phyloP scores from a whole-genome alignment of 2,888 invertebrate genomes.

The Apotomis turbidana region DNA sequence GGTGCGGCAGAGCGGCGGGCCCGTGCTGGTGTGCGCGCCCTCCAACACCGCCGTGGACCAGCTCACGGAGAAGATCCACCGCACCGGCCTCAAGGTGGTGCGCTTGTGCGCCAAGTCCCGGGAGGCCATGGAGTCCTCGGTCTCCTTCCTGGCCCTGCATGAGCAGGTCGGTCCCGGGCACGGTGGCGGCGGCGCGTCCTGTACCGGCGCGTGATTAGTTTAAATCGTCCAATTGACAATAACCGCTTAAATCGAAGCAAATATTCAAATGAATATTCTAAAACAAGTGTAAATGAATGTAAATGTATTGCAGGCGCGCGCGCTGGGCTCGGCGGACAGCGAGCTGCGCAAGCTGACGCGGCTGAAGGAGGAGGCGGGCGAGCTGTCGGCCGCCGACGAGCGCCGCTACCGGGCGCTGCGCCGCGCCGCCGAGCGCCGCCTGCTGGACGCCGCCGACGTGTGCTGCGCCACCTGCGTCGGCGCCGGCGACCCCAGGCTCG shows the following conservation, averaged over 20 bases:
- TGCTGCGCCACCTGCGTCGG: slow-evolving; percentile 97
- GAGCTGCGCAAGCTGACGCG: slow-evolving; percentile 98
- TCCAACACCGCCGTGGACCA: slow-evolving; percentile 99
- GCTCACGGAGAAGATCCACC: slow-evolving; percentile 98
- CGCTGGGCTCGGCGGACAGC: slow-evolving; percentile 93
- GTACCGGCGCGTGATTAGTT: too few species aligned
- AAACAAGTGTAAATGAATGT: not conserved
- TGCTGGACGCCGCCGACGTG: slow-evolving; percentile 98
- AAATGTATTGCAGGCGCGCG: slow-evolving; percentile 89
- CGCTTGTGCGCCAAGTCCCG: slow-evolving; percentile 98
- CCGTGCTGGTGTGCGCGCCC: slow-evolving; percentile 98
- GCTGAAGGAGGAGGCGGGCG: slow-evolving; percentile 99
- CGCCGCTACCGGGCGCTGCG: slow-evolving; percentile 92
- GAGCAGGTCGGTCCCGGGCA: slow-evolving; percentile 75
- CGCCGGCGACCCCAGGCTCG: too few species aligned
- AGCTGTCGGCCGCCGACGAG: slow-evolving; percentile 88
- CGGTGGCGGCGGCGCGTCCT: too few species aligned
- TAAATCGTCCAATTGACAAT: too few species aligned
- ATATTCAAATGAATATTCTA: not conserved
- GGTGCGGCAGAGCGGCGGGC: slow-evolving; percentile 96
- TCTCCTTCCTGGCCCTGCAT: slow-evolving; percentile 97
- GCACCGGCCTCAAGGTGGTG: slow-evolving; percentile 96
- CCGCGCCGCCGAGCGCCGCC: slow-evolving; percentile 94
- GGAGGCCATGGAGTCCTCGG: slow-evolving; percentile 98
- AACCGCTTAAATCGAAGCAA: too few species aligned